Evolutionary conservation across 2,888 invertebrate species (phyloP).

Genomic region (Agrilus mali): DNA sequence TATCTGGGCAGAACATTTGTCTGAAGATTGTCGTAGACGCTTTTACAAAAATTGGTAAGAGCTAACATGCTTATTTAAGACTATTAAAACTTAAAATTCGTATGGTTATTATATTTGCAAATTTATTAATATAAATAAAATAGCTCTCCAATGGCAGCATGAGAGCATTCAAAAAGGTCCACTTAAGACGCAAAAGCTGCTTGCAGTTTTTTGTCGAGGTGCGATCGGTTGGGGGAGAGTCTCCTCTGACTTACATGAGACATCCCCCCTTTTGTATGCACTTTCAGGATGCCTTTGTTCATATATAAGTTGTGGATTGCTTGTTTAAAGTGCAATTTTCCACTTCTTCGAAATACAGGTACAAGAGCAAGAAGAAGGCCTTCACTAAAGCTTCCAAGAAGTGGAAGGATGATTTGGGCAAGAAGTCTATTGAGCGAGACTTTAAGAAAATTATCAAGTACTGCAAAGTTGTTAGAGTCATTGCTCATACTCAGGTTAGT

Average conservation of each 20-base stretch:
- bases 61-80: background rate
- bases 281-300: slow-evolving; percentile 16
- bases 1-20: slow-evolving; percentile 97
- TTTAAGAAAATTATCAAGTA: slow-evolving; percentile 97
- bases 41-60: slow-evolving; percentile 99
- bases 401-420: slow-evolving; percentile 95
- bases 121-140: slow-evolving; percentile 24
- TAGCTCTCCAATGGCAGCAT: slow-evolving; percentile 60
- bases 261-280: slow-evolving; percentile 34
- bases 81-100: background rate
- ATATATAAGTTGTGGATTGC: slow-evolving; percentile 1
- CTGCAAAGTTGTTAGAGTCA: slow-evolving; percentile 91
- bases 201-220: slow-evolving; percentile 22
- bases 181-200: slow-evolving; percentile 18
- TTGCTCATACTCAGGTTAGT: slow-evolving; percentile 93
- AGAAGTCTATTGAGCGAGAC: slow-evolving; percentile 93
- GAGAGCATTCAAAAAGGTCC: slow-evolving; percentile 41
- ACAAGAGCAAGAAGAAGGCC: slow-evolving; percentile 99
- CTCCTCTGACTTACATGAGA: slow-evolving; percentile 66
- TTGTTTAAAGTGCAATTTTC: background rate
- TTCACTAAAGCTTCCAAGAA: slow-evolving; percentile 97
- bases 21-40: slow-evolving; percentile 94
- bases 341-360: slow-evolving; percentile 51
- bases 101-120: background rate
- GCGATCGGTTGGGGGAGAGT: slow-evolving; percentile 29